Evolutionary conservation across 2,797 vertebrate species (phyloP).

Genomic region (Amblyopsis hoosieri): DNA sequence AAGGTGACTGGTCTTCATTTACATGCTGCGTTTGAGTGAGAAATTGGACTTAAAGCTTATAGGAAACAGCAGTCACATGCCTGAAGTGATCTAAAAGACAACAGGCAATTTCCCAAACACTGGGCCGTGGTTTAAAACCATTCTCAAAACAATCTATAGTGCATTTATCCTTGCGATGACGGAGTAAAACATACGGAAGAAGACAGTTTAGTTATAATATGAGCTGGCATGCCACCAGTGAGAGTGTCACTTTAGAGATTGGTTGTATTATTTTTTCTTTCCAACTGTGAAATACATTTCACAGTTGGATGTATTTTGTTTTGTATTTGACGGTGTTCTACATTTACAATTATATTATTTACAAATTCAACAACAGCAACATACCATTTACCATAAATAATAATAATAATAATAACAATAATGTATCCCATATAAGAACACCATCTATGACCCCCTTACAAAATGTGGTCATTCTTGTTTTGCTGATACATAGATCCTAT

Average conservation of each 20-base stretch:
- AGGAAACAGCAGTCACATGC: slow-evolving; percentile 1
- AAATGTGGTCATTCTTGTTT: too few relatives aligned
- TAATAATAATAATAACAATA: too few relatives aligned
- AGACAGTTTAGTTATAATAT: background rate
- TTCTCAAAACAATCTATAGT: background rate
- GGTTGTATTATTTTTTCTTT: background rate
- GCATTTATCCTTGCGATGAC: background rate
- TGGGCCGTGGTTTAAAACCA: background rate
- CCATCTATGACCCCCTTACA: too few relatives aligned
- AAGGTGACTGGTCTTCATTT: slow-evolving; percentile 45
- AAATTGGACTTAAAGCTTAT: slow-evolving; percentile 16
- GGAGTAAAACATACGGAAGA: background rate
- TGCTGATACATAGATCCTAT: too few relatives aligned
- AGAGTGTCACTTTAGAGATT: background rate
- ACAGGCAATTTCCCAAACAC: background rate
- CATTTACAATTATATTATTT: background rate
- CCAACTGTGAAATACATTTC: background rate
- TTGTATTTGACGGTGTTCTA: background rate
- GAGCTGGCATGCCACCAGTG: background rate
- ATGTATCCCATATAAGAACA: too few relatives aligned
- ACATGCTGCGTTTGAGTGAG: slow-evolving; percentile 21
- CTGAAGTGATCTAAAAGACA: slow-evolving; percentile 11
- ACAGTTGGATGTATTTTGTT: background rate
- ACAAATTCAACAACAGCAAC: background rate
- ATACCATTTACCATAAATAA: background rate